Conservation (phyloP, 2,888 invertebrate species). For the Cetonia aurata region DNA sequence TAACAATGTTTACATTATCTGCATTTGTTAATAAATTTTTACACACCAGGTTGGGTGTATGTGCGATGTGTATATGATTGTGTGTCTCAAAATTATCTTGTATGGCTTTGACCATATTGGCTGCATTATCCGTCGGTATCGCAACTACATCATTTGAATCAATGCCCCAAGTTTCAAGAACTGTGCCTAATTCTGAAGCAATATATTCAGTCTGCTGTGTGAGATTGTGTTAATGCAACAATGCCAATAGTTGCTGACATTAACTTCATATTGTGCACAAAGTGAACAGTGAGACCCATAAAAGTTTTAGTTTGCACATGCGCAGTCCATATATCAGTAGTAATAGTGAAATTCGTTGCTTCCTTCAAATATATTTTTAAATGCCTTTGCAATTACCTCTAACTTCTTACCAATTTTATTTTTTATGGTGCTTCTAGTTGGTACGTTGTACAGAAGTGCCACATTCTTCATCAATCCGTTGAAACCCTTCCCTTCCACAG, state of each 20-base stretch:
- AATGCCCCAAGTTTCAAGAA: slow-evolving; percentile 10
- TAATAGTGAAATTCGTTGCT: neutral
- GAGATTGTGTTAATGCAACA: slow-evolving; percentile 11
- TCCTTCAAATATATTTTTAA: neutral
- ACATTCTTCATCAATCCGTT: neutral
- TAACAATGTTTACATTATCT: no score
- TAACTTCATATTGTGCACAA: slow-evolving; percentile 20
- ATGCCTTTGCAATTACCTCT: no score
- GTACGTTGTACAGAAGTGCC: slow-evolving; percentile 2
- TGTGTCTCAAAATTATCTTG: slow-evolving; percentile 14
- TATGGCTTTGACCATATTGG: no score
- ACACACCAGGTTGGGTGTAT: neutral
- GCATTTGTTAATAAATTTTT: no score
- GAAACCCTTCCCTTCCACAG: neutral
- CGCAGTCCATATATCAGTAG: no score
- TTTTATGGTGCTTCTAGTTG: slow-evolving; percentile 4
- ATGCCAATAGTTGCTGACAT: slow-evolving; percentile 16
- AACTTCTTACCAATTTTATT: no score
- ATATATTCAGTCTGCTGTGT: slow-evolving; percentile 8
- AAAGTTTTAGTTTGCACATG: slow-evolving; percentile 20
- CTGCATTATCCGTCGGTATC: slow-evolving; percentile 18
- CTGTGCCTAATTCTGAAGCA: slow-evolving; percentile 10
- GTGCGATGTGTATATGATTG: neutral
- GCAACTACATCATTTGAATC: slow-evolving; percentile 23
- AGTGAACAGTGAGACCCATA: slow-evolving; percentile 16